phyloP scores from a whole-genome alignment of 53 echinoderm and acorn worm genomes.

The Paelopatides confundens region DNA sequence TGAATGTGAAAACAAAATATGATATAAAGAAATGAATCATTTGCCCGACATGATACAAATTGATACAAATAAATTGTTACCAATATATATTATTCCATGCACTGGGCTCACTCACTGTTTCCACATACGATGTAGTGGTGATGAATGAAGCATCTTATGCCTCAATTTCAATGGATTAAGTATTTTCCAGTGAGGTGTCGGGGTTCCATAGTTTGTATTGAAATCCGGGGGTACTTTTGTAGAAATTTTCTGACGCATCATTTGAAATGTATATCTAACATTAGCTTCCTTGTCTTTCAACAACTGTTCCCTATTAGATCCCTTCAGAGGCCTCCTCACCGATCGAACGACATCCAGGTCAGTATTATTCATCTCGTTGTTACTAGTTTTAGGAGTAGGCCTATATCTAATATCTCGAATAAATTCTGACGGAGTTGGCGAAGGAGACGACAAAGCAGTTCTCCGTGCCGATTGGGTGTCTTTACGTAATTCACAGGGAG shows the following conservation, averaged over 20 bases:
- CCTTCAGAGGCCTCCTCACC: conserved; percentile 91
- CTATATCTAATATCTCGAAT: conserved; percentile 67
- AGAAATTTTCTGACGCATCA: conserved; percentile 94
- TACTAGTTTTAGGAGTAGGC: conserved; percentile 9
- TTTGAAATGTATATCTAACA: conserved; percentile 74
- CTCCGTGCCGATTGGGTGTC: conserved; percentile 61
- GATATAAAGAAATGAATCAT: too few relatives aligned
- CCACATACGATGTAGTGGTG: conserved; percentile 89
- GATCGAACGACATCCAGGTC: conserved; percentile 80
- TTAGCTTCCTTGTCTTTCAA: conserved; percentile 92
- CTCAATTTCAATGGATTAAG: conserved; percentile 93
- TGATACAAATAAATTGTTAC: too few relatives aligned
- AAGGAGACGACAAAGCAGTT: conserved; percentile 72
- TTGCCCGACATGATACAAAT: too few relatives aligned
- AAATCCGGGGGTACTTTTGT: conserved; percentile 84
- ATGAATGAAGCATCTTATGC: conserved; percentile 90
- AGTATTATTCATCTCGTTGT: conserved; percentile 49
- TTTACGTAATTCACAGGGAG: conserved; percentile 39
- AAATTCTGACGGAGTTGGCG: conserved; percentile 91
- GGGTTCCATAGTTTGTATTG: conserved; percentile 93
- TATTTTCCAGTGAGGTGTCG: conserved; percentile 99
- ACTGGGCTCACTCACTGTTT: conserved; percentile 65
- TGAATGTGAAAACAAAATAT: too few relatives aligned
- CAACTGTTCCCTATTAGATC: conserved; percentile 93
- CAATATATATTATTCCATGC: too few relatives aligned